Base-by-base conservation (phyloP, 2,888 invertebrate genomes). In the Idaea straminata region DNA sequence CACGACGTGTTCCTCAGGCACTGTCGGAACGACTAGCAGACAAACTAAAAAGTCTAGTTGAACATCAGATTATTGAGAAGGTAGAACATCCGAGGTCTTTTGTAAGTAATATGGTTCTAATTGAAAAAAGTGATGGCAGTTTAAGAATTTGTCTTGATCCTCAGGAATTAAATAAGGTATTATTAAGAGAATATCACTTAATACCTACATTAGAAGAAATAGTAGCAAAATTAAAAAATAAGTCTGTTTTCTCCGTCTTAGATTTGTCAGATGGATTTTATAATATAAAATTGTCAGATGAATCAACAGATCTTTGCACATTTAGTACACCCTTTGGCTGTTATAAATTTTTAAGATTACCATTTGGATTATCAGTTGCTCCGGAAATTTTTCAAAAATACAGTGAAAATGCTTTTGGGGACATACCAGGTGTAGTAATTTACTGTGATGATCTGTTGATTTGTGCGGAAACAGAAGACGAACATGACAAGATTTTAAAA, bases 381-480 rank as follows among this genome's bases (percentile, higher is more conserved):
- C 61, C 70, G 13, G 75, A 77, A 65, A 66, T 74, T 15, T 74
- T 75, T 69, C 75, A 77, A 60, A 65, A 64, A 0, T 72, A 69
- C 65, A 47, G 63, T 15, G 61, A 38, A n/a, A 66, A 73, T 47
- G 25, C 62, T 13, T 64, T 75, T 5, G 72, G 69, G 58, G 69
- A 64, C 25, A 36, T 73, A 35, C 67, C 68, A 15, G 73, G 74
- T 0, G 68, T 68, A 6, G 69, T 70, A 3, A 62, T 62, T 16
- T 74, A 68, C 61, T 61, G 71, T 10, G 75, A 74, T 63, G 72
- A 73, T 62, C 34, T 75, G 5, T 65, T 74, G 10, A 63, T 70
- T 1, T 74, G 69, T 70, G 74, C 74, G 13, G 25, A 47, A 4
- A 68, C 64, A 5, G 62, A 62, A 57, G 15, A 57, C 4, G 71